Base-by-base conservation (phyloP, 2,888 invertebrate species). In the Oligia latruncula region DNA sequence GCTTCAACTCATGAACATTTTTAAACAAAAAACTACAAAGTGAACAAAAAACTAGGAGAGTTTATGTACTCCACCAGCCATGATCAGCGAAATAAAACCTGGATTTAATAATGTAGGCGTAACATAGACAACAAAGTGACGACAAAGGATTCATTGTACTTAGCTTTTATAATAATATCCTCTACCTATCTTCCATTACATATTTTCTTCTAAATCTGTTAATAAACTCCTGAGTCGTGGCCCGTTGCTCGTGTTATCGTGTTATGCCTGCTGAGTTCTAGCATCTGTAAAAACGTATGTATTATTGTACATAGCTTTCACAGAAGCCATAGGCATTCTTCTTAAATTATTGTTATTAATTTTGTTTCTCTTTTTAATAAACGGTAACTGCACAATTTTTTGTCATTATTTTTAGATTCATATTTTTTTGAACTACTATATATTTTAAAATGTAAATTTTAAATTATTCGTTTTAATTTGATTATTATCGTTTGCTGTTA, bases 161-260 rank as follows among this genome's bases (percentile, higher is more conserved):
- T 76, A 78, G 62, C 62, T 81, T 85, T 81, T 86, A 20, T 71
- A 83, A 78, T 78, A 84, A n/a, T 70, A 84, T 80, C 20, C 23
- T 43, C 17, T 11, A 46, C 46, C 46, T 73, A 73, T 73, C 73
- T 77, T 78, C 65, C 68, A 55, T 67, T 62, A 73, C 68, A 73
- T 74, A 79, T 49, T 66, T 72, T 77, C 43, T 74, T 73, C 58
- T 64, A 62, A 78, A 77, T 74, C 71, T 71, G 40, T 81, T 74
- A 60, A 60, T 13, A 15, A 70, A 68, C 29, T 73, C 76, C 75
- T n/a, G 43, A 71, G 79, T 82, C 85, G 80, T 86, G 74, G 49
- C 78, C 67, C 71, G 80, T 78, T 88, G 84, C 55, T 62, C 66
- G 62, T 89, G 90, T 87, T 85, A 88, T 79, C 66, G 62, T 89